These are phyloP conservation scores for Orchesellides sinensis DNA, from an alignment of 2,888 invertebrate species.

Conservation along the genomic window DNA sequence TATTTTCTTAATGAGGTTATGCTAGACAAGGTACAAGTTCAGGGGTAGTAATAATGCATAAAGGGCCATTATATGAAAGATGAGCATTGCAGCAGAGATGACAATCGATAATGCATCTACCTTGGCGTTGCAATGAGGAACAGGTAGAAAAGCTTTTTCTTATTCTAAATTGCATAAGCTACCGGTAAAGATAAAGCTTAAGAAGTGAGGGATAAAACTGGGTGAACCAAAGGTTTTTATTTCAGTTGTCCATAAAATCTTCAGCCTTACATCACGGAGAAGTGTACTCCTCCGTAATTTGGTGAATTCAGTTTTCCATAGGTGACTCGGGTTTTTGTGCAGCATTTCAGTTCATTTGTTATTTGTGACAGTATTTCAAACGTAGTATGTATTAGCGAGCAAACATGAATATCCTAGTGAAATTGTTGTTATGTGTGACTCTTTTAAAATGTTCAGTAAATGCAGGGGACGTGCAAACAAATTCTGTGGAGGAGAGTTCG, in stretches of 20 bases:
- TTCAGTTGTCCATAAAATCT: conserved; percentile 18
- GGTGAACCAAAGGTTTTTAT: not conserved
- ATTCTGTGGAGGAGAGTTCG: conserved; percentile 12
- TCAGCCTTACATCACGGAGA: not conserved
- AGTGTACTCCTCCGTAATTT: too few relatives aligned
- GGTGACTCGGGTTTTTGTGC: not conserved
- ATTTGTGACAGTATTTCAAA: not conserved
- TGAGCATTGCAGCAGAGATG: not conserved
- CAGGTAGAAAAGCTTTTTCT: conserved; percentile 30
- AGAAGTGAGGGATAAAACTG: conserved; percentile 25
- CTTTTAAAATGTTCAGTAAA: not conserved
- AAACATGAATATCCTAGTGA: conserved; percentile 25
- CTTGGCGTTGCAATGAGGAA: not conserved
- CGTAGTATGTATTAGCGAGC: not conserved
- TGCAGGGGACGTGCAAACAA: conserved; percentile 20
- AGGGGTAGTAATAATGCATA: too few relatives aligned
- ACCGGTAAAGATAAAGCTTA: not conserved
- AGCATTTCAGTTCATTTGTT: not conserved
- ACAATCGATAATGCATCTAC: not conserved
- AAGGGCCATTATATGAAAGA: too few relatives aligned
- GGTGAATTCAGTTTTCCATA: not conserved
- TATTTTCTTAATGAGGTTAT: too few relatives aligned
- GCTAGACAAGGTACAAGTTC: too few relatives aligned
- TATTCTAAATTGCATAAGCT: not conserved
- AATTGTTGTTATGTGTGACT: conserved; percentile 4